phyloP scores from a whole-genome alignment of 2,888 invertebrate species.

The Pterostichus madidus region DNA sequence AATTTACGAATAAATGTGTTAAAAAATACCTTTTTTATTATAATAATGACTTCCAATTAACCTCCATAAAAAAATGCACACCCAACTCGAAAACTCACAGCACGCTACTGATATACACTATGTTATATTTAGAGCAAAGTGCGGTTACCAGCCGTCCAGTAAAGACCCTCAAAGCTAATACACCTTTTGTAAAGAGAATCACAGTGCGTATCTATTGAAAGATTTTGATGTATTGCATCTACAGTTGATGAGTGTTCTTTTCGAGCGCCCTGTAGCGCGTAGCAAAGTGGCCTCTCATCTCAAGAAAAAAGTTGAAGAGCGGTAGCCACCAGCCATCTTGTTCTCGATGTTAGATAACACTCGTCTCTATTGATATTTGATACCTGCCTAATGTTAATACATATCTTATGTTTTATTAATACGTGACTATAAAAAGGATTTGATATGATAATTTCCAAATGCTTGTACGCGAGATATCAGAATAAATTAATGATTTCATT shows the following conservation, averaged over 20 bases:
- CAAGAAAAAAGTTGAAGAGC: conserved; percentile 41
- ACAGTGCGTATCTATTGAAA: not conserved
- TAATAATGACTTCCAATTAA: too few species aligned
- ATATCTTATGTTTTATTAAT: conserved; percentile 63
- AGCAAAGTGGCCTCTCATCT: conserved; percentile 8
- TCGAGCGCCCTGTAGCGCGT: conserved; percentile 6
- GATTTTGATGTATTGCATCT: not conserved
- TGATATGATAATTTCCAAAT: conserved; percentile 62
- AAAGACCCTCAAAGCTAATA: too few species aligned
- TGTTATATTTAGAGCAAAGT: too few species aligned
- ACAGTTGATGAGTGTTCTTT: conserved; percentile 2
- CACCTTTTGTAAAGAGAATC: too few species aligned
- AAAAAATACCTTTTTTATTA: too few species aligned
- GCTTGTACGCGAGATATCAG: conserved; percentile 26
- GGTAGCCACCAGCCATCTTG: conserved; percentile 33
- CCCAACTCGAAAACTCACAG: too few species aligned
- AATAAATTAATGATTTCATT: conserved; percentile 44
- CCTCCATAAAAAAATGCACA: too few species aligned
- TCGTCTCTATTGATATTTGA: conserved; percentile 54
- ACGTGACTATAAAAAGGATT: conserved; percentile 44
- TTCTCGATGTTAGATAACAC: conserved; percentile 55
- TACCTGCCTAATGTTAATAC: conserved; percentile 40
- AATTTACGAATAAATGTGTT: too few species aligned
- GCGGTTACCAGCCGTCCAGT: too few species aligned
- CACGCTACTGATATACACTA: too few species aligned